Evolutionary conservation across 2,113 vertebrate species (phyloP).

Genomic region (Eudyptes chrysolophus): DNA sequence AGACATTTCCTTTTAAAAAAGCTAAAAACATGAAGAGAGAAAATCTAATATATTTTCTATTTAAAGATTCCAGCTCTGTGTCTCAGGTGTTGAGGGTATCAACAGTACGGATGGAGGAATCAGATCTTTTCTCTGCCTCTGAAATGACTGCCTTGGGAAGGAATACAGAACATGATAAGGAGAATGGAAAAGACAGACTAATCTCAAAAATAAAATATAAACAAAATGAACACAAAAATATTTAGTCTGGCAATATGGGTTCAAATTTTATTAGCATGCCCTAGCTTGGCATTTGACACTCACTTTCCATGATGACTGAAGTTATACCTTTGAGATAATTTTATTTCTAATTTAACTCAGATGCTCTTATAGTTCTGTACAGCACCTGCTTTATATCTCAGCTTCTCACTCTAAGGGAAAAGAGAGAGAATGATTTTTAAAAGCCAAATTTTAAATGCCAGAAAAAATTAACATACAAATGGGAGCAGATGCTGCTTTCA

Average conservation of each 20-base stretch:
- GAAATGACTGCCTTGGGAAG: background rate
- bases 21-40: background rate
- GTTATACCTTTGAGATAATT: background rate
- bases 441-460: constrained; percentile 49
- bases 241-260: background rate
- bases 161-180: background rate
- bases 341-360: background rate
- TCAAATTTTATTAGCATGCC: background rate
- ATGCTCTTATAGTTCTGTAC: background rate
- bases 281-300: background rate
- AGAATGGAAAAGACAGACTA: background rate
- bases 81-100: background rate
- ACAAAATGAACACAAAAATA: background rate
- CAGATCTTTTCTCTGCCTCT: background rate
- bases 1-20: background rate
- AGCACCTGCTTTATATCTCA: constrained; percentile 47
- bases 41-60: background rate
- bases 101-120: background rate
- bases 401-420: background rate
- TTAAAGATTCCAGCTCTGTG: background rate
- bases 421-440: background rate
- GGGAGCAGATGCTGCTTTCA: constrained; percentile 63
- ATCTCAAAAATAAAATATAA: background rate
- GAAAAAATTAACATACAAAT: constrained; percentile 65
- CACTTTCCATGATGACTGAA: background rate